Conservation (phyloP, 23 tunicate genomes). For the Aplidium turbinatum region DNA sequence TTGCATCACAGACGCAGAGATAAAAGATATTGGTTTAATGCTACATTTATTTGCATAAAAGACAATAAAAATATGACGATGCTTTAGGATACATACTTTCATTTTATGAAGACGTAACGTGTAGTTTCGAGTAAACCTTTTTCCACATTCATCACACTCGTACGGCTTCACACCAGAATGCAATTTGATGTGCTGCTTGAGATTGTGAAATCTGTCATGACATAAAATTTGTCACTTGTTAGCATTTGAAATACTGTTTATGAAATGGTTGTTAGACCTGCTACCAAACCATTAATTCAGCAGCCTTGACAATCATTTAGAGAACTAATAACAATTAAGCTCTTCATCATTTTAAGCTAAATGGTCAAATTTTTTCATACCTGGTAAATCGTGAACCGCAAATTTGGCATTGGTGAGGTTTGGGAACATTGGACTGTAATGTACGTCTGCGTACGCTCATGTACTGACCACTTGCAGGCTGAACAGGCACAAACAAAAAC, state of each 20-base stretch:
- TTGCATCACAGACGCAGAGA: no score
- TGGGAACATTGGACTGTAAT: slow-evolving; percentile 87
- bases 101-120: slow-evolving; percentile 93
- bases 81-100: slow-evolving; percentile 80
- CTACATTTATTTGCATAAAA: no score
- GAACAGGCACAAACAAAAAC: no score
- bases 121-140: slow-evolving; percentile 93
- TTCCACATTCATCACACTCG: slow-evolving; percentile 97
- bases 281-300: no score
- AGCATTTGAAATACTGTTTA: background rate
- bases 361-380: no score
- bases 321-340: no score
- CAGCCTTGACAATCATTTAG: no score
- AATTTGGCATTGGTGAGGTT: slow-evolving; percentile 98
- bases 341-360: no score
- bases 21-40: no score
- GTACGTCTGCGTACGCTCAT: slow-evolving; percentile 95
- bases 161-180: slow-evolving; percentile 98
- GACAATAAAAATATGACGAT: no score
- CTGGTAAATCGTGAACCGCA: slow-evolving; percentile 98
- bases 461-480: slow-evolving; percentile 95
- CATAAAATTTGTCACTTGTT: background rate
- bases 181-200: slow-evolving; percentile 97
- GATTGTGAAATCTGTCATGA: slow-evolving; percentile 93
- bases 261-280: no score